Percentiles rank a stretch among this genome's conserved stretches.
These are phyloP conservation scores for Haliclystus octoradiatus DNA, from an alignment of 30 jellyfish, hydroid and myxozoan species.

Conservation along the genomic window DNA sequence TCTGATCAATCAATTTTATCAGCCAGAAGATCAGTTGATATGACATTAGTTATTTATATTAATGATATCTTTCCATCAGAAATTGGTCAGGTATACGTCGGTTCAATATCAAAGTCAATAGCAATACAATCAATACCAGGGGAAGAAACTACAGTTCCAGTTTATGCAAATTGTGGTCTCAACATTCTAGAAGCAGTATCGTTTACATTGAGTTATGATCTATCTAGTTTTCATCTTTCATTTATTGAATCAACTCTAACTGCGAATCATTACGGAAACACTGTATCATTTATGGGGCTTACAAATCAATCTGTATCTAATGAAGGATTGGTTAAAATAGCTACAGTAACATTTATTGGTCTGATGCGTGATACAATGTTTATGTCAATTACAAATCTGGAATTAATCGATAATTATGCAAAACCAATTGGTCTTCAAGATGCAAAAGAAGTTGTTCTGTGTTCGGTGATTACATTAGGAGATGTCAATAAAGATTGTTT, in stretches of 20 bases:
- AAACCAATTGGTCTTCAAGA: slow-evolving; percentile 21
- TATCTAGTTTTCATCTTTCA: background rate
- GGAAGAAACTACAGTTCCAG: slow-evolving; percentile 41
- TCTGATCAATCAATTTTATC: slow-evolving; percentile 31
- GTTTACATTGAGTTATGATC: slow-evolving; percentile 25
- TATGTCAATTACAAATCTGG: slow-evolving; percentile 3
- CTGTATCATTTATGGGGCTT: slow-evolving; percentile 37
- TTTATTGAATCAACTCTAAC: slow-evolving; percentile 5
- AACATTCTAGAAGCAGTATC: slow-evolving; percentile 62
- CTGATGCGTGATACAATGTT: slow-evolving; percentile 13
- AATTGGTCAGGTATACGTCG: slow-evolving; percentile 55
- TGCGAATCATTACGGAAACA: slow-evolving; percentile 11
- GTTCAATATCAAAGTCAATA: slow-evolving; percentile 31
- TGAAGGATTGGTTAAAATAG: slow-evolving; percentile 46
- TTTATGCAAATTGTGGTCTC: slow-evolving; percentile 55
- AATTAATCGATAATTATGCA: slow-evolving; percentile 45
- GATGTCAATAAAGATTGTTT: slow-evolving; percentile 66
- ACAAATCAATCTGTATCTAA: slow-evolving; percentile 4
- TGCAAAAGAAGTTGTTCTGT: slow-evolving; percentile 17
- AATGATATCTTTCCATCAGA: slow-evolving; percentile 25
- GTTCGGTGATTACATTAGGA: slow-evolving; percentile 26
- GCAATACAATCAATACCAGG: slow-evolving; percentile 38
- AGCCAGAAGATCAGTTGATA: slow-evolving; percentile 15
- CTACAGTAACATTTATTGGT: slow-evolving; percentile 45
- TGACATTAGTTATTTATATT: slow-evolving; percentile 23